Percentiles rank a stretch among this genome's conserved stretches.
Conservation (phyloP, 1,140 invertebrate species). For the Pomacea maculata region DNA sequence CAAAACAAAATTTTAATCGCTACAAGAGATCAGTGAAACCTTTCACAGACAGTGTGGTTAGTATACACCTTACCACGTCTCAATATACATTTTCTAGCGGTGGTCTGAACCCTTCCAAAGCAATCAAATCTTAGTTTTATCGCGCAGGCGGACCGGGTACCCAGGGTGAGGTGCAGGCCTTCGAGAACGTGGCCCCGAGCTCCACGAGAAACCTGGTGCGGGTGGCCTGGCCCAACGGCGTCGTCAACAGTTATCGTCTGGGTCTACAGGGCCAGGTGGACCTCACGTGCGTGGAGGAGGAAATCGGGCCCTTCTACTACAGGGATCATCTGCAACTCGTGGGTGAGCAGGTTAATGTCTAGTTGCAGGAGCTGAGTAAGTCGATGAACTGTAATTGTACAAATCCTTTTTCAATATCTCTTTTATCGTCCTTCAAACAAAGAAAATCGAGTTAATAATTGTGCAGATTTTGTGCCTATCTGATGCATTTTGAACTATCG, state of each 20-base stretch:
- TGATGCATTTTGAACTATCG: neutral
- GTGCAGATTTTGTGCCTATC: neutral
- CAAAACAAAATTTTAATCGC: too few relatives aligned
- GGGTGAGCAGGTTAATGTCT: constrained; percentile 65
- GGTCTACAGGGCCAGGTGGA: constrained; percentile 89
- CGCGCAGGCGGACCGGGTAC: constrained; percentile 70
- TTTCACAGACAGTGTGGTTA: too few relatives aligned
- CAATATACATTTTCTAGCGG: too few relatives aligned
- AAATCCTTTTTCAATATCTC: neutral
- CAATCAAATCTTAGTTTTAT: neutral
- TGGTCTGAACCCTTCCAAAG: neutral
- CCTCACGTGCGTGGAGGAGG: constrained; percentile 79
- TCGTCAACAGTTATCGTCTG: constrained; percentile 79
- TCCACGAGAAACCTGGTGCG: constrained; percentile 84
- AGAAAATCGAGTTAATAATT: neutral
- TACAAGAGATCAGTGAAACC: too few relatives aligned
- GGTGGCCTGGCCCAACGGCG: constrained; percentile 77
- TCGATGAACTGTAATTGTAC: neutral
- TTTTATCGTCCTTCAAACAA: neutral
- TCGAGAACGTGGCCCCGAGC: constrained; percentile 86
- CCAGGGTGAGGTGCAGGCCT: constrained; percentile 81
- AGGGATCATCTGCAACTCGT: constrained; percentile 82
- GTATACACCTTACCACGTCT: too few relatives aligned
- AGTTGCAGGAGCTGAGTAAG: neutral
- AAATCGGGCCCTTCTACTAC: constrained; percentile 79